Evolutionary conservation across 2,113 vertebrate species (phyloP).

Genomic region (Pygoscelis adeliae): DNA sequence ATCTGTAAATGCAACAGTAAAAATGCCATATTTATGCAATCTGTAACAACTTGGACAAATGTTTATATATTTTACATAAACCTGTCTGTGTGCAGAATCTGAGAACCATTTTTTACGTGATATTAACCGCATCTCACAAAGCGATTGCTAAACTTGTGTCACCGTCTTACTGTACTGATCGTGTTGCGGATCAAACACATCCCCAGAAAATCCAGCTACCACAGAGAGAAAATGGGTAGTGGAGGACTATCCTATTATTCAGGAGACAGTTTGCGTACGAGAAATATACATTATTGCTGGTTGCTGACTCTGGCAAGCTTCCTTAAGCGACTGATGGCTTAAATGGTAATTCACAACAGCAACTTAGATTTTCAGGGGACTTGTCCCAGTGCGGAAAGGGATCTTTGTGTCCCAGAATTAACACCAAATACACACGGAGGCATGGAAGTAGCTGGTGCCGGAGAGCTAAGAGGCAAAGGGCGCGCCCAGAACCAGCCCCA

Average conservation of each 20-base stretch:
- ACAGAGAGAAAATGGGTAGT: neutral
- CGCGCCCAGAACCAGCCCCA: neutral
- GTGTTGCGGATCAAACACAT: neutral
- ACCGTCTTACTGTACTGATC: neutral
- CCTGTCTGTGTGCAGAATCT: constrained; percentile 76
- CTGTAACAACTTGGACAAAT: constrained; percentile 77
- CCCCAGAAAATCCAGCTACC: neutral
- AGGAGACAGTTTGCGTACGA: neutral
- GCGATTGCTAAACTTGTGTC: neutral
- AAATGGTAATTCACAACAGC: neutral
- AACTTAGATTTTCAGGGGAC: neutral
- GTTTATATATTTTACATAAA: constrained; percentile 84
- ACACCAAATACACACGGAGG: neutral
- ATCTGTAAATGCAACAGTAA: constrained; percentile 79
- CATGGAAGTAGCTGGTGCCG: neutral
- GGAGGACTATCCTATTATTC: neutral
- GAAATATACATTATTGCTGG: neutral
- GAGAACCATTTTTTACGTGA: constrained; percentile 42
- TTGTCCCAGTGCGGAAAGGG: neutral
- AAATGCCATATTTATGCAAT: constrained; percentile 79
- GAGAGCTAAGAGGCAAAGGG: neutral
- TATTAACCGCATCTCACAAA: neutral
- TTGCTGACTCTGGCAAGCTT: neutral
- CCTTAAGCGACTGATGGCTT: neutral
- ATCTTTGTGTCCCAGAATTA: neutral